phyloP scores from a whole-genome alignment of 1,140 invertebrate genomes.

The Paracyclopina nana region DNA sequence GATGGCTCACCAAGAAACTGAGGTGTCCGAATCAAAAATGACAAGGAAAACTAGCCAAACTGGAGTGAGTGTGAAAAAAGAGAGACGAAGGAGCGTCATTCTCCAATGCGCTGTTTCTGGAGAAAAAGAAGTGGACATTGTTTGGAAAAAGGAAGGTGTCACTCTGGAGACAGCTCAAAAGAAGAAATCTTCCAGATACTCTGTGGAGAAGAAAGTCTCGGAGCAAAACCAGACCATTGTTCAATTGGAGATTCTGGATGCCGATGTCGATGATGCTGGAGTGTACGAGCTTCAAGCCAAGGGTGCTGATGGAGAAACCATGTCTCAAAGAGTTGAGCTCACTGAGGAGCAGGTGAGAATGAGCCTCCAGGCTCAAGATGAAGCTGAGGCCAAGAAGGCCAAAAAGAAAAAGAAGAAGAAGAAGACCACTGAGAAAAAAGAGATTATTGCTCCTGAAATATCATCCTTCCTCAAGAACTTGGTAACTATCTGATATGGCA shows the following conservation, averaged over 20 bases:
- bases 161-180: background rate
- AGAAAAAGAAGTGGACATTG: constrained; percentile 3
- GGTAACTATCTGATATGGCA: background rate
- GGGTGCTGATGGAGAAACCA: constrained; percentile 79
- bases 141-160: constrained; percentile 7
- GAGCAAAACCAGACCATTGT: constrained; percentile 23
- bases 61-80: background rate
- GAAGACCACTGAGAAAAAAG: constrained; percentile 16
- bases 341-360: constrained; percentile 31
- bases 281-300: constrained; percentile 72
- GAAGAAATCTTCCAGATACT: background rate
- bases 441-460: background rate
- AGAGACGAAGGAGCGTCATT: constrained; percentile 3
- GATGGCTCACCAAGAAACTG: background rate
- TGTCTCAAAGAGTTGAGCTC: constrained; percentile 67
- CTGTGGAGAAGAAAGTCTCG: constrained; percentile 11
- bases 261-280: constrained; percentile 56
- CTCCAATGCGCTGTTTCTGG: constrained; percentile 12
- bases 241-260: constrained; percentile 33
- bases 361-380: constrained; percentile 16
- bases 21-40: constrained; percentile 6
- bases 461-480: constrained; percentile 16
- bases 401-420: constrained; percentile 19
- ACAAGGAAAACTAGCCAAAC: background rate
- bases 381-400: constrained; percentile 18